Base-by-base conservation (phyloP, 2,888 invertebrate genomes). In the Agelastica alni region DNA sequence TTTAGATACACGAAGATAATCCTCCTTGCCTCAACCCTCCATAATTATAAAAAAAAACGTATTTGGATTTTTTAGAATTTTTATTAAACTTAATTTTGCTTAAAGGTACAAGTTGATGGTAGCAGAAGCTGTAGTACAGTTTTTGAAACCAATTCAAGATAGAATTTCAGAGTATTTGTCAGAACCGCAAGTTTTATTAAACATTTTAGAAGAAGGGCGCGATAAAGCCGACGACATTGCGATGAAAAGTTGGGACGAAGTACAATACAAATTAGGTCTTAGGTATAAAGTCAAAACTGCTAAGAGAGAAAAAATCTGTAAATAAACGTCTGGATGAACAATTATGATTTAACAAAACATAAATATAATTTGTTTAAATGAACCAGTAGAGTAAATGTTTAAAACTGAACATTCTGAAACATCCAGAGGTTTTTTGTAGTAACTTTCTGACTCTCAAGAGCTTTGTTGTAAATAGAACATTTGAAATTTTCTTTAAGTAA, bases 101-200 rank as follows among this genome's bases (percentile, higher is more conserved):
- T 76, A 58, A 62, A 84, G 84, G 61, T 93, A 89, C 70, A 94
- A 94, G 77, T 63, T 81, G 4, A 68, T 81, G 1, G 82, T 93
- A 2, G 87, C 91, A 1, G 89, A 91, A 51, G 82, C 83, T n/a
- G 74, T 93, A 0, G 81, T 87, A 20, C 84, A 85, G 59, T 81
- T 84, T 70, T 68, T 93, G 17, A 78, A 77, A 31, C 93, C 93
- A 2, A 89, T 93, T 63, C 81, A 87, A 60, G 73, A 77, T 41
- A 77, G 82, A 72, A 83, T 87, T 58, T 65, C 77, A 2, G 71
- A 81, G 49, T 80, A 88, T 61, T 70, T 86, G 53, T 71, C 77
- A 32, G 84, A 88, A 58, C 83, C 82, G 39, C 78, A 76, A 13
- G 85, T 88, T 75, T 75, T 94, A 58, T 69, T 80, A n/a, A 74